Conservation (phyloP, 2,888 invertebrate species). For the Keiferia lycopersicella region DNA sequence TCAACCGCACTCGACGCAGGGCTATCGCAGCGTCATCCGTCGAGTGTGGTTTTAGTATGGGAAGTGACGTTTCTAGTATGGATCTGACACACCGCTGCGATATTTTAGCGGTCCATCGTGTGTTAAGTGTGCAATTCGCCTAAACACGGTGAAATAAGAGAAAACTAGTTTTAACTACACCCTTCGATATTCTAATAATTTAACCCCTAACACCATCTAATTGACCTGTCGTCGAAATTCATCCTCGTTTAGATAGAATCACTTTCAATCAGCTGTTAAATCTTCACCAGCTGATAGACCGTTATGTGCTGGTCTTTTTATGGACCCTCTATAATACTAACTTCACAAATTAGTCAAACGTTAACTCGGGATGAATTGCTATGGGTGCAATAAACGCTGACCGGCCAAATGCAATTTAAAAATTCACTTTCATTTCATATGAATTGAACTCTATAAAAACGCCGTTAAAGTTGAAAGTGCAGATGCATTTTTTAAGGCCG, state of each 20-base stretch:
- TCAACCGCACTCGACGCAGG: too few relatives aligned
- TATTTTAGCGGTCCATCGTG: too few relatives aligned
- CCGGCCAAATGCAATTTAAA: conserved; percentile 66
- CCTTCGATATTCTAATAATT: neutral
- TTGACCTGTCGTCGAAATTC: conserved; percentile 7
- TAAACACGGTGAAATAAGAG: too few relatives aligned
- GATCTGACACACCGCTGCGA: too few relatives aligned
- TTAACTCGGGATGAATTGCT: conserved; percentile 72
- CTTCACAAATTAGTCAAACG: conserved; percentile 80
- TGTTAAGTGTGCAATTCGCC: too few relatives aligned
- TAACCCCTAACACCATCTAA: conserved; percentile 4
- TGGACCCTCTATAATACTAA: conserved; percentile 59
- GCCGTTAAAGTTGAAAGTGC: conserved; percentile 37
- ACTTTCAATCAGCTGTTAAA: conserved; percentile 32
- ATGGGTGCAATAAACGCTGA: conserved; percentile 77
- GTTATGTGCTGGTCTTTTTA: conserved; percentile 61
- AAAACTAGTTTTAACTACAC: neutral
- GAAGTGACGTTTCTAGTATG: too few relatives aligned
- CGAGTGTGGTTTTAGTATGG: too few relatives aligned
- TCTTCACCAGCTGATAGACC: conserved; percentile 60
- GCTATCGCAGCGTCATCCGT: too few relatives aligned
- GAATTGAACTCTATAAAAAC: conserved; percentile 35
- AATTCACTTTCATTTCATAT: conserved; percentile 28
- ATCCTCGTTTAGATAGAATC: conserved; percentile 26
- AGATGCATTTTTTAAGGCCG: conserved; percentile 8